Evolutionary conservation across 1,140 invertebrate species (phyloP).

Genomic region (Drosophila kikkawai): DNA sequence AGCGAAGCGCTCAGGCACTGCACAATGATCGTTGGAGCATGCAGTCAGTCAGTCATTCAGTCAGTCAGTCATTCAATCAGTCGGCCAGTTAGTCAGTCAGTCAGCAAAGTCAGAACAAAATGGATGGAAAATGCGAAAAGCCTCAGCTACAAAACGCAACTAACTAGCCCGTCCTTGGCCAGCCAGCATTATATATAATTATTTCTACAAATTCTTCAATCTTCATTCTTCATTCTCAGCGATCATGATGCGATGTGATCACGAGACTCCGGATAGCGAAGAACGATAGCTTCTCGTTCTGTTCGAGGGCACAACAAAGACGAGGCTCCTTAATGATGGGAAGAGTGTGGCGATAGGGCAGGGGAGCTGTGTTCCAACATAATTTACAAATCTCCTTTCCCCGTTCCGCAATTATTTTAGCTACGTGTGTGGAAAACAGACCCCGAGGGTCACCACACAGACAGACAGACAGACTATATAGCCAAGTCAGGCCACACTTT

Average conservation of each 20-base stretch:
- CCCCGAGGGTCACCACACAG: slow-evolving; percentile 29
- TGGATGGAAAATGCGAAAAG: slow-evolving; percentile 60
- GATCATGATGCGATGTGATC: slow-evolving; percentile 40
- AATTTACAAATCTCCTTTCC: slow-evolving; percentile 29
- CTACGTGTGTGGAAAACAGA: slow-evolving; percentile 25
- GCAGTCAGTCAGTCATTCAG: slow-evolving; percentile 25
- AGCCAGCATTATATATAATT: slow-evolving; percentile 76
- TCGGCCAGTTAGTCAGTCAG: slow-evolving; percentile 22
- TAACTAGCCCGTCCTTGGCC: slow-evolving; percentile 76
- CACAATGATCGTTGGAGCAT: slow-evolving; percentile 72
- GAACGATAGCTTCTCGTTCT: slow-evolving; percentile 17
- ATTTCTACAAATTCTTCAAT: slow-evolving; percentile 69
- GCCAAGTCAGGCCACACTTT: slow-evolving; percentile 65
- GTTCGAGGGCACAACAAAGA: slow-evolving; percentile 11
- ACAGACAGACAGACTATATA: slow-evolving; percentile 14
- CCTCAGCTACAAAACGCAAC: slow-evolving; percentile 61
- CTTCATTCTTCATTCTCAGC: slow-evolving; percentile 52
- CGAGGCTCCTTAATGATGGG: slow-evolving; percentile 62
- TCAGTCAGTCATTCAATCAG: slow-evolving; percentile 21
- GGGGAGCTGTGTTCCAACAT: slow-evolving; percentile 31
- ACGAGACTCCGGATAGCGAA: slow-evolving; percentile 37
- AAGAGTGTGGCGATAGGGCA: slow-evolving; percentile 48
- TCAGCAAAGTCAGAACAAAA: slow-evolving; percentile 35
- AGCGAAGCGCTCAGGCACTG: slow-evolving; percentile 64
- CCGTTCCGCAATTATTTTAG: slow-evolving; percentile 1